Percentiles rank a stretch among this genome's conserved stretches.
Conservation (phyloP, 2,113 vertebrate species). For the Coryphaenoides rupestris region DNA sequence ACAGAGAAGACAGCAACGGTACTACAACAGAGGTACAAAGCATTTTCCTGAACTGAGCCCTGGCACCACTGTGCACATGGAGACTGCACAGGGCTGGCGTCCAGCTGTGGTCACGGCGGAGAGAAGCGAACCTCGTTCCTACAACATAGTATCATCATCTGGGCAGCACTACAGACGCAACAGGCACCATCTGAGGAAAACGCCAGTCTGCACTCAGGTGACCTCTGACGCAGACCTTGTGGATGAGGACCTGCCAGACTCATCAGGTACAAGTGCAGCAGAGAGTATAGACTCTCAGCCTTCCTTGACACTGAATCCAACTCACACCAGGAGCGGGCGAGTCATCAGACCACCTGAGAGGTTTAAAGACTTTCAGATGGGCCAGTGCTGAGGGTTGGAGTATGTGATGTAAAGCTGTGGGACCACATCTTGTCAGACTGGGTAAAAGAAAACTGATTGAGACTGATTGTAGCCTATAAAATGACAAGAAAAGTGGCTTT, state of each 20-base stretch:
- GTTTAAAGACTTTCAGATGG: neutral
- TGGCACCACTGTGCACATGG: slow-evolving; percentile 17
- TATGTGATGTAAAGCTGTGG: too few relatives aligned
- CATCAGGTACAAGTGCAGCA: neutral
- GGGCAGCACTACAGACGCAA: slow-evolving; percentile 12
- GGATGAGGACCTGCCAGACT: neutral
- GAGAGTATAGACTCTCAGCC: neutral
- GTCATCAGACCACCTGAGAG: neutral
- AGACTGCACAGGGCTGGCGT: too few relatives aligned
- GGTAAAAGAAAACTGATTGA: too few relatives aligned
- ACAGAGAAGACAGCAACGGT: neutral
- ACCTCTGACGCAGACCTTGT: neutral
- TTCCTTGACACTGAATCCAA: neutral
- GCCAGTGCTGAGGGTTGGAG: too few relatives aligned
- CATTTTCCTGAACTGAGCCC: neutral
- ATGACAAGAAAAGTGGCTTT: too few relatives aligned
- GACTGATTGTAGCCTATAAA: too few relatives aligned
- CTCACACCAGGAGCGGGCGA: neutral
- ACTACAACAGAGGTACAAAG: slow-evolving; percentile 6
- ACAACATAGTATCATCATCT: slow-evolving; percentile 3
- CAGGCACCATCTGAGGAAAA: slow-evolving; percentile 11
- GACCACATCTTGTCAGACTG: too few relatives aligned
- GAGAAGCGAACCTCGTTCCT: slow-evolving; percentile 9
- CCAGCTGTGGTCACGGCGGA: neutral
- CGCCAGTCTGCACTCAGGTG: neutral